Evolutionary conservation across 1,140 invertebrate genomes (phyloP).

Genomic region (Drosophila melanica): DNA sequence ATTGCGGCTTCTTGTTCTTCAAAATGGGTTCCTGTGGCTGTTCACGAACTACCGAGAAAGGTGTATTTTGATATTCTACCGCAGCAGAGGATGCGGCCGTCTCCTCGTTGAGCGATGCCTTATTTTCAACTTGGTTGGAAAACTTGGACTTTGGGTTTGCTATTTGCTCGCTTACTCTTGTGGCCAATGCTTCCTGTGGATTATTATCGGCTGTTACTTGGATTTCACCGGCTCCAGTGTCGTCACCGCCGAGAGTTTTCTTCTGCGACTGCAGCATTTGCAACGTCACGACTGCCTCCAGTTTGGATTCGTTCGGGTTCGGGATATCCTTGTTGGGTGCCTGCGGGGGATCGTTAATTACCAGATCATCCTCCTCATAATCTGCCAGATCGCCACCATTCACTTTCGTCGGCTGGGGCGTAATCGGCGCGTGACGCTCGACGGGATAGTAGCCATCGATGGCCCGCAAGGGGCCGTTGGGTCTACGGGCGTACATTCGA

Average conservation of each 20-base stretch:
- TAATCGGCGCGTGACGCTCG: slow-evolving; percentile 68
- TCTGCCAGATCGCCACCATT: slow-evolving; percentile 60
- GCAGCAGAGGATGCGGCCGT: slow-evolving; percentile 44
- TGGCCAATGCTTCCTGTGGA: slow-evolving; percentile 53
- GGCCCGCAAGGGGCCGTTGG: slow-evolving; percentile 45
- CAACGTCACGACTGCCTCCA: slow-evolving; percentile 86
- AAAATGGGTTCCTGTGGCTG: slow-evolving; percentile 85
- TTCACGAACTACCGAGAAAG: slow-evolving; percentile 83
- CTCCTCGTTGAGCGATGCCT: slow-evolving; percentile 24
- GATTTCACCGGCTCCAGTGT: slow-evolving; percentile 72
- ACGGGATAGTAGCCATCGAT: slow-evolving; percentile 59
- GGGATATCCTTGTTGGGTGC: slow-evolving; percentile 60
- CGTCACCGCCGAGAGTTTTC: slow-evolving; percentile 60
- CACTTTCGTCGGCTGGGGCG: slow-evolving; percentile 54
- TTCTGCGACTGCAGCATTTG: slow-evolving; percentile 87
- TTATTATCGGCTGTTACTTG: slow-evolving; percentile 83
- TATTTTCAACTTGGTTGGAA: background rate
- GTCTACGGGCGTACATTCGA: slow-evolving; percentile 59
- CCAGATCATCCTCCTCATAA: slow-evolving; percentile 80
- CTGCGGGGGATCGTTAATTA: slow-evolving; percentile 79
- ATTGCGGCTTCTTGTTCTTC: slow-evolving; percentile 83
- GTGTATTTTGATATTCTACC: slow-evolving; percentile 80
- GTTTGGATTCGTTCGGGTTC: slow-evolving; percentile 55
- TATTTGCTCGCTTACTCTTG: slow-evolving; percentile 42
- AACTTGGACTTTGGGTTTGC: background rate